Percentiles rank a stretch among this genome's conserved stretches.
phyloP scores from a whole-genome alignment of 2,888 invertebrate species.

The Melanotus villosus region DNA sequence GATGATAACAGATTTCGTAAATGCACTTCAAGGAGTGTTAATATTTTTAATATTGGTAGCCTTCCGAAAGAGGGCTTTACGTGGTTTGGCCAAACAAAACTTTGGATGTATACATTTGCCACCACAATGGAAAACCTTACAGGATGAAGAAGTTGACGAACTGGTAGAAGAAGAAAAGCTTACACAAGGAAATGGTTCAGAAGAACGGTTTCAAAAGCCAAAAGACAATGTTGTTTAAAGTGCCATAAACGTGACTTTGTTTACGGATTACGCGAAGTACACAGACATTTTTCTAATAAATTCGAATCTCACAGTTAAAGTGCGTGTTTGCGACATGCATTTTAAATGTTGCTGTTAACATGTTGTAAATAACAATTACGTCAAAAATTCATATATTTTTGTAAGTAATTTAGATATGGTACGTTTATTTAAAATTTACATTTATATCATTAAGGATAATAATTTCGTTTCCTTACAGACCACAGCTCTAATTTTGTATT shows the following conservation, averaged over 20 bases:
- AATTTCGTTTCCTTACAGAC: too few relatives aligned
- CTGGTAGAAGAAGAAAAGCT: conserved; percentile 59
- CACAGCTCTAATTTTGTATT: too few relatives aligned
- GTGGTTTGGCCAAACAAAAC: conserved; percentile 69
- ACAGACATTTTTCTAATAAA: too few relatives aligned
- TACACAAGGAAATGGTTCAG: conserved; percentile 14
- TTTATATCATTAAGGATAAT: too few relatives aligned
- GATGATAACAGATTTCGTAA: conserved; percentile 73
- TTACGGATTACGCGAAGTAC: too few relatives aligned
- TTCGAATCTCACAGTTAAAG: too few relatives aligned
- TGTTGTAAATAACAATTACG: too few relatives aligned
- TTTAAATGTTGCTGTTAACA: too few relatives aligned
- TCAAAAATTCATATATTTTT: too few relatives aligned
- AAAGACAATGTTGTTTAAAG: conserved; percentile 33
- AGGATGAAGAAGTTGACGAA: conserved; percentile 71
- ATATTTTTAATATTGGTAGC: conserved; percentile 75
- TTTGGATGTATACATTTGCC: conserved; percentile 59
- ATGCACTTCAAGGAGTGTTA: conserved; percentile 74
- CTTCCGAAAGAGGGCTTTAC: conserved; percentile 70
- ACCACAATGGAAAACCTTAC: conserved; percentile 62
- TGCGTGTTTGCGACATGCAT: too few relatives aligned
- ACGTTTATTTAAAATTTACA: too few relatives aligned
- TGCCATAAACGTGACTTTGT: not conserved
- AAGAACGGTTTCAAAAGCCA: conserved; percentile 20
- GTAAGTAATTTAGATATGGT: too few relatives aligned